Evolutionary conservation across 2,113 vertebrate genomes (phyloP), one percentile per base, ranked within the genome.

Genomic region (Sylvilagus bachmani): DNA sequence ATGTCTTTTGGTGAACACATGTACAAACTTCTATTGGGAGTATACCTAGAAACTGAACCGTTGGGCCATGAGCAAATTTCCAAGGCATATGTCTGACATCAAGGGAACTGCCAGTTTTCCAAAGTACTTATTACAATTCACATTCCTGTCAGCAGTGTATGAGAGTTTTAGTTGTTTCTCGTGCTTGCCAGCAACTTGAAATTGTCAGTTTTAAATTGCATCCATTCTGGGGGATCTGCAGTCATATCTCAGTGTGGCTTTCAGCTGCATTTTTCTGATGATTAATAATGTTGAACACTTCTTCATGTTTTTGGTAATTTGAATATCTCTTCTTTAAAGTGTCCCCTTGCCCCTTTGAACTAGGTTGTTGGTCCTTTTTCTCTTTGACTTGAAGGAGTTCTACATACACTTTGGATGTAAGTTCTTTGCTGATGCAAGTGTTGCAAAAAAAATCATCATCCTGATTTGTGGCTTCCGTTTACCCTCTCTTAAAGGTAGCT

Each of bases 91-190:
- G 5, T 94, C 81, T 6, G 4, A 78, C 17, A 82, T 94, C 36
- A 86, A 74, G 67, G 61, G 27, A 95, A 85, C 64, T 75, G 74
- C 67, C 58, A 71, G n/a, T 91, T 94, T 97, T 86, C 71, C 16
- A 53, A 69, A 88, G 62, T 77, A 38, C 17, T 71, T 80, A 67
- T 58, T 82, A 13, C 58, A 92, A 86, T 81, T 95, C 95, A 79
- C 27, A 79, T 75, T 94, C 58, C 61, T 83, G 24, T 94, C 25
- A 80, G 49, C 3, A 38, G 21, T 66, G 17, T 62, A 44, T 10
- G 83, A 73, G 88, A 86, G 44, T 66, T 90, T 94, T 25, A 84
- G 51, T 86, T 94, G 38, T 21, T 83, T 10, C 36, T 75, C 62
- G 51, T 49, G 11, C 67, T 90, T 74, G 38, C 31, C 51, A 86